Conservation (phyloP, 1,140 invertebrate genomes). For the Parasteatoda tepidariorum region DNA sequence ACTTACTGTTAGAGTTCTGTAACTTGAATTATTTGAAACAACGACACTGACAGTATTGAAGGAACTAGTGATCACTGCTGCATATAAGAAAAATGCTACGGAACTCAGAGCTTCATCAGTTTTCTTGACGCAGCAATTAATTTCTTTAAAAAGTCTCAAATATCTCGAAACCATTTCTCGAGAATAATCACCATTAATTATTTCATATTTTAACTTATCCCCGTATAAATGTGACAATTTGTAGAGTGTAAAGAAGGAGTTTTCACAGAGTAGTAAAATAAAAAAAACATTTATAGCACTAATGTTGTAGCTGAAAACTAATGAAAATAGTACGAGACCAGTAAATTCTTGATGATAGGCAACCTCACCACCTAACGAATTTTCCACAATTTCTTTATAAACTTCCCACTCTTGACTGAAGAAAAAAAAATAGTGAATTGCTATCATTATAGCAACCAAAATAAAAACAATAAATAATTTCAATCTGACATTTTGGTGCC, state of each 20-base stretch:
- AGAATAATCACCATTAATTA: background rate
- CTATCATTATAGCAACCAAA: background rate
- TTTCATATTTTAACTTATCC: background rate
- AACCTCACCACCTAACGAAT: background rate
- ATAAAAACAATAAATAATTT: background rate
- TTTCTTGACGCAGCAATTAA: background rate
- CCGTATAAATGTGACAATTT: background rate
- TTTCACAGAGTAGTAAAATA: constrained; percentile 5
- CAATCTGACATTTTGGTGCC: background rate
- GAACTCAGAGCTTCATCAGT: constrained; percentile 1
- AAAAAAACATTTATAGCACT: background rate
- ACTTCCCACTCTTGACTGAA: constrained; percentile 7
- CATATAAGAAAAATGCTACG: background rate
- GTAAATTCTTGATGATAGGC: background rate
- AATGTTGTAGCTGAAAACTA: background rate
- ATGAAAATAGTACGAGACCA: background rate
- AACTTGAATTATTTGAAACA: background rate
- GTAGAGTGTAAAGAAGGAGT: background rate
- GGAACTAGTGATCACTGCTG: background rate
- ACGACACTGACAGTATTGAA: constrained; percentile 23
- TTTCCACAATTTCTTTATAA: background rate
- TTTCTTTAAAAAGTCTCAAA: background rate
- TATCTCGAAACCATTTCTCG: background rate
- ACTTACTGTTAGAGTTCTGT: background rate
- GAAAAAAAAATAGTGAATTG: background rate